Evolutionary conservation across 1,140 invertebrate genomes (phyloP).

Genomic region (Hormaphis cornu): DNA sequence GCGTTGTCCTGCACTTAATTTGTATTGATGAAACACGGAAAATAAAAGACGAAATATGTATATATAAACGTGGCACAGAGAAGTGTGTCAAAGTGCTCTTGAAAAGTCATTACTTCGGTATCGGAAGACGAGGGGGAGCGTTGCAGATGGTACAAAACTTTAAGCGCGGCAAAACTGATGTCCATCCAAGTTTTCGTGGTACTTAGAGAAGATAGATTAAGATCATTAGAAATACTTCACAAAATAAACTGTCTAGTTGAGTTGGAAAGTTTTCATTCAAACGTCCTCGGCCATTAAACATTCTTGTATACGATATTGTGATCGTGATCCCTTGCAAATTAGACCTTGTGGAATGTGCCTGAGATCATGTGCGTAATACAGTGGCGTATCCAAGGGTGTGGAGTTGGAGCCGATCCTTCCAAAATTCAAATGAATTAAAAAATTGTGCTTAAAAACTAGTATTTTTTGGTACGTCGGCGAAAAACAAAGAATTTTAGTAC

Average conservation of each 20-base stretch:
- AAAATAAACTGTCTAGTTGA: constrained; percentile 15
- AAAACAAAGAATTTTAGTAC: too few relatives aligned
- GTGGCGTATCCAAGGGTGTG: too few relatives aligned
- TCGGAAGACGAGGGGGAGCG: neutral
- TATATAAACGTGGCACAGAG: neutral
- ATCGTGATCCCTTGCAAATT: too few relatives aligned
- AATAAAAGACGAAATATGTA: neutral
- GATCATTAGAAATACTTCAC: constrained; percentile 14
- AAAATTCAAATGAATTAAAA: too few relatives aligned
- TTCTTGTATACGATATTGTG: neutral
- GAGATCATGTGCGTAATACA: too few relatives aligned
- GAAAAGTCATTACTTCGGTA: constrained; percentile 7
- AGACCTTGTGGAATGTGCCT: too few relatives aligned
- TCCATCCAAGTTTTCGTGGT: neutral
- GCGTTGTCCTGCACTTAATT: neutral
- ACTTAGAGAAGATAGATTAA: constrained; percentile 23
- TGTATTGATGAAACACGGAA: neutral
- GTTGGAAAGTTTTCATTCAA: constrained; percentile 7
- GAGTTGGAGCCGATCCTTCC: too few relatives aligned
- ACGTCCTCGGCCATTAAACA: neutral
- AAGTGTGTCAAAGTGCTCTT: neutral
- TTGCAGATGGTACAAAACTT: constrained; percentile 18
- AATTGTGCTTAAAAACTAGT: too few relatives aligned
- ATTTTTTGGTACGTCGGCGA: too few relatives aligned
- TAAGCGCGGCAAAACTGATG: neutral